Evolutionary conservation across 2,113 vertebrate species (phyloP), one percentile per base, ranked within the genome.

Genomic region (Corydoras maculifer): DNA sequence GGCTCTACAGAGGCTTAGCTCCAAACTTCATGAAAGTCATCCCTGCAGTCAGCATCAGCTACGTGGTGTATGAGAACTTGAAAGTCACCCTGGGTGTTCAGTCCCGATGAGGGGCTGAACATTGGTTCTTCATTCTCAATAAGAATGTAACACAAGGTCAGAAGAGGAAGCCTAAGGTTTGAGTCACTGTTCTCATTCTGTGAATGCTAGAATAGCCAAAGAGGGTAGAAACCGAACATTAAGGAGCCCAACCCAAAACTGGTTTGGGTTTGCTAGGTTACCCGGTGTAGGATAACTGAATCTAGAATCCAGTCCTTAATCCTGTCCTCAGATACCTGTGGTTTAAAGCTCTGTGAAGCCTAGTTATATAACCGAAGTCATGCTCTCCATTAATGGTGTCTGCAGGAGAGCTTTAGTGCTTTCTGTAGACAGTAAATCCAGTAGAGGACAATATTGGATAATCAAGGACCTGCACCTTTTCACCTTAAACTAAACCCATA

Each of bases 11-110:
- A 62, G 96, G 96, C n/a, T 86, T 99, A 85, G 91, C 95, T 0
- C 96, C 96, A 6, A 99, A 99, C 86, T 99, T 98, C 43, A 97
- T 98, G 96, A 99, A 99, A 88, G 96, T 99, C 83, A 96, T 98
- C 60, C 96, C 96, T 0, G 95, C 96, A 0, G 96, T 99, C 14
- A 98, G 96, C 93, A 98, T 99, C 89, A 98, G 96, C 88, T 99
- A 99, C 0, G 96, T 99, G 83, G 96, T 99, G 0, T 99, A 99
- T 1, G 96, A 99, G 74, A 89, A 96, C 85, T 84, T 98, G 75
- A 99, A 99, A 88, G 88, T 91, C 78, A 85, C 88, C 0, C 87
- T 99, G 75, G 96, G 94, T 0, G 96, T 96, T 69, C 90, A 90
- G 79, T 98, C 95, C 0, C 93, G 91, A 87, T 98, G 93, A 97